Percentiles rank a stretch among this genome's conserved stretches.
Evolutionary conservation across 2,888 invertebrate species (phyloP).

Genomic region (Mythimna pallens): DNA sequence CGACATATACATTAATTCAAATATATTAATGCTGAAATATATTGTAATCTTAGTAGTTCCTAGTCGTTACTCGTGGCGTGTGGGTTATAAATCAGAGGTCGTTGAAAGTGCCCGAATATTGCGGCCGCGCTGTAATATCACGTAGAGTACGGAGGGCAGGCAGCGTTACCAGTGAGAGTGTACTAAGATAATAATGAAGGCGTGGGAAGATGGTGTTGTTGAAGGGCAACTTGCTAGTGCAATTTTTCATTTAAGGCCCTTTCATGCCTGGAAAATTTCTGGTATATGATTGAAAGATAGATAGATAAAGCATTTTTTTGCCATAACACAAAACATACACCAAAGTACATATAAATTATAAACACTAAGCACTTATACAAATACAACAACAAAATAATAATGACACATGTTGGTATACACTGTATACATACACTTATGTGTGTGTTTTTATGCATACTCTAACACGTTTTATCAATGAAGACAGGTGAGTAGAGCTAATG

Average conservation of each 20-base stretch:
- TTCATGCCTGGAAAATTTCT: not conserved
- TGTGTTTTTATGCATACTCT: no score
- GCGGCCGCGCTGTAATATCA: slow-evolving; percentile 61
- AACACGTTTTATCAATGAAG: no score
- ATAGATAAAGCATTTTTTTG: no score
- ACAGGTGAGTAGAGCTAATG: no score
- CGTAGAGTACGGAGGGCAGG: slow-evolving; percentile 31
- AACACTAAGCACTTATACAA: no score
- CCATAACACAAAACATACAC: no score
- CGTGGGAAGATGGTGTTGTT: slow-evolving; percentile 5
- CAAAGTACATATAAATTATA: no score
- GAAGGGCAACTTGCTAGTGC: no score
- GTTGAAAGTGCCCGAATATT: slow-evolving; percentile 72
- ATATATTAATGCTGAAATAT: slow-evolving; percentile 26
- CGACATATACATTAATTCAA: not conserved
- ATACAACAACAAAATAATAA: no score
- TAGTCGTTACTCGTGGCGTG: slow-evolving; percentile 54
- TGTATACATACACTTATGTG: no score
- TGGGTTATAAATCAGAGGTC: slow-evolving; percentile 69
- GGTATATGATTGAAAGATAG: not conserved
- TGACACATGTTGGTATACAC: no score
- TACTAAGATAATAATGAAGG: slow-evolving; percentile 36
- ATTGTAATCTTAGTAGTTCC: slow-evolving; percentile 45
- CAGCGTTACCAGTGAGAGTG: slow-evolving; percentile 25
- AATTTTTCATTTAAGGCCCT: not conserved